Evolutionary conservation across 2,888 invertebrate species (phyloP).

Genomic region (Eupeodes latifasciatus): DNA sequence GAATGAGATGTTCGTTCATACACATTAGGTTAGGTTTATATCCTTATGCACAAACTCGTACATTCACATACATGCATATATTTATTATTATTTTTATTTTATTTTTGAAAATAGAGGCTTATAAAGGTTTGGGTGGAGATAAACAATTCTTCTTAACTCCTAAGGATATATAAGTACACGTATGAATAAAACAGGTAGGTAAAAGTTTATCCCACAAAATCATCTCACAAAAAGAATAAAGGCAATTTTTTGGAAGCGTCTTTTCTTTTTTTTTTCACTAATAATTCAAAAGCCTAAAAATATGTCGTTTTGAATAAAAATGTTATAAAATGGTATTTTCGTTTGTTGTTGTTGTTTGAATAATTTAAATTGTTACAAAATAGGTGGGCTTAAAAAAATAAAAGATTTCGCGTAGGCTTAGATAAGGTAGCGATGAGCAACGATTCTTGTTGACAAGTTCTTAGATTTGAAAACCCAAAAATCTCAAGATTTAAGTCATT

Average conservation of each 20-base stretch:
- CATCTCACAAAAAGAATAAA: constrained; percentile 41
- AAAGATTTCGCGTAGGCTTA: background rate
- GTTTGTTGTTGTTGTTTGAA: background rate
- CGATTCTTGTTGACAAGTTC: background rate
- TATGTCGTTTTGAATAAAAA: constrained; percentile 25
- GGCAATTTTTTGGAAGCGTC: constrained; percentile 53
- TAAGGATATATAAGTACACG: constrained; percentile 31
- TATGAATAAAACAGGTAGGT: constrained; percentile 60
- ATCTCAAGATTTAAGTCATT: background rate
- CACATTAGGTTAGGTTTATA: background rate
- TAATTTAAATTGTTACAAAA: constrained; percentile 28
- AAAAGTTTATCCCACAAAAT: constrained; percentile 51
- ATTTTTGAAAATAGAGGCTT: constrained; percentile 19
- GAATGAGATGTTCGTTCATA: background rate
- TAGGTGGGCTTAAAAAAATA: background rate
- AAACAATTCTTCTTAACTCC: constrained; percentile 54
- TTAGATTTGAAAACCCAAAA: background rate
- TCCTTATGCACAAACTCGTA: background rate
- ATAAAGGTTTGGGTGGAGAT: background rate
- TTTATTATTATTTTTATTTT: background rate
- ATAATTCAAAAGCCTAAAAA: constrained; percentile 15
- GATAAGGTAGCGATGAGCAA: no score
- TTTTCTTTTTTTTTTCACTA: background rate
- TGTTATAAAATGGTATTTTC: background rate
- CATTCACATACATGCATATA: background rate